Base-by-base conservation (phyloP, 2,797 vertebrate genomes). In the Channa striata region DNA sequence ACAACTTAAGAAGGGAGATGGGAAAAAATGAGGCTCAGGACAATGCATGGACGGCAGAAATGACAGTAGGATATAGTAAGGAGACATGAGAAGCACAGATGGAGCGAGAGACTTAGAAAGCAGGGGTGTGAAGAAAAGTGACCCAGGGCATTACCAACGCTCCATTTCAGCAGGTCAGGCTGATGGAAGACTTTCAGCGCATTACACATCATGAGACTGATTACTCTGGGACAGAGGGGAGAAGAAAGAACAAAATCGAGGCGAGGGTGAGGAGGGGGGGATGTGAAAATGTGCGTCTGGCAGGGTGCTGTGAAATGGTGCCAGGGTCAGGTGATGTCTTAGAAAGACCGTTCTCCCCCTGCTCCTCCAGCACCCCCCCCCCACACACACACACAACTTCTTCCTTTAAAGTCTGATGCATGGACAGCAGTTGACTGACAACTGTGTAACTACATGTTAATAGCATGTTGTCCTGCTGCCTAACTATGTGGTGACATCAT, bases 141-240 rank as follows among this genome's bases (percentile, higher is more conserved):
- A 92, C 88, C 87, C 81, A 40, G 77, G 84, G 82, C 87, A 92
- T 93, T 92, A 91, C 68, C 83, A 82, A 91, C 84, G 89, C 82
- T 93, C 87, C 85, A 91, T 91, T 92, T 93, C 89, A 90, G 85
- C 85, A 87, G 78, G 81, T 87, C 87, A 83, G 81, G 75, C 80
- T 90, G 87, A 93, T 88, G 88, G 87, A 85, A 85, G 87, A 81
- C 85, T 89, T 92, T 90, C 87, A 87, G 87, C 82, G 88, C 87
- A 91, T 91, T 94, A 92, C 63, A 91, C 85, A 86, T 92, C 92
- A 93, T 93, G 92, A 92, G 92, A 93, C 92, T 92, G 88, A 92
- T 93, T 93, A 92, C 90, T 88, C 73, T 65, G 80, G 59, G 85
- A 87, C 67, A 59, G 70, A 89, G 68, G 70, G 64, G 73, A 88